phyloP scores from a whole-genome alignment of 1,140 invertebrate genomes.

The Heliconius hermathena region DNA sequence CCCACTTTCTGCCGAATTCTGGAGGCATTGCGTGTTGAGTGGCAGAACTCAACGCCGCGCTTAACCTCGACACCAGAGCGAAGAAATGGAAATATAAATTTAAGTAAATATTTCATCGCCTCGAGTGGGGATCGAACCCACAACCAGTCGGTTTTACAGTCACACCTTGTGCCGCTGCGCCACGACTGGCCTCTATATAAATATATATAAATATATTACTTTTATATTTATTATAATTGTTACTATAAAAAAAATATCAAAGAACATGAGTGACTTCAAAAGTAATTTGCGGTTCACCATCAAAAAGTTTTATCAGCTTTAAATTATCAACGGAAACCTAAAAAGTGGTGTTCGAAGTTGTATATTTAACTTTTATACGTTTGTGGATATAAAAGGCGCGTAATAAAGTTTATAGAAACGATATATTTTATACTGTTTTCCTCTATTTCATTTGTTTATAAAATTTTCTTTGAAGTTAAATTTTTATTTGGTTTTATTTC shows the following conservation, averaged over 20 bases:
- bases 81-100: too few relatives aligned
- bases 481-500: neutral
- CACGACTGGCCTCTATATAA: too few relatives aligned
- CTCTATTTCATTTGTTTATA: conserved; percentile 11
- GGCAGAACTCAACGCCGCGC: too few relatives aligned
- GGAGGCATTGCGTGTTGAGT: too few relatives aligned
- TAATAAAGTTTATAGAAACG: neutral
- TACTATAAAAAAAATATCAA: neutral
- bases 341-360: conserved; percentile 11
- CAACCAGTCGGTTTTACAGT: too few relatives aligned
- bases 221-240: too few relatives aligned
- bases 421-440: conserved; percentile 19
- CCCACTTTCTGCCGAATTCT: too few relatives aligned
- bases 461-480: neutral
- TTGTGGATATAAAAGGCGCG: conserved; percentile 13
- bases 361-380: conserved; percentile 21
- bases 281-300: conserved; percentile 11
- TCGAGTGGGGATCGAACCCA: too few relatives aligned
- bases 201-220: too few relatives aligned
- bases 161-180: too few relatives aligned
- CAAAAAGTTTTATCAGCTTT: conserved; percentile 15
- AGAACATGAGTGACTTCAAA: neutral
- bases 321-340: conserved; percentile 14
- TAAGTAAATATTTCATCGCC: too few relatives aligned
- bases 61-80: too few relatives aligned